Evolutionary conservation across 2,888 invertebrate genomes (phyloP).

Genomic region (Spisula subtruncata): DNA sequence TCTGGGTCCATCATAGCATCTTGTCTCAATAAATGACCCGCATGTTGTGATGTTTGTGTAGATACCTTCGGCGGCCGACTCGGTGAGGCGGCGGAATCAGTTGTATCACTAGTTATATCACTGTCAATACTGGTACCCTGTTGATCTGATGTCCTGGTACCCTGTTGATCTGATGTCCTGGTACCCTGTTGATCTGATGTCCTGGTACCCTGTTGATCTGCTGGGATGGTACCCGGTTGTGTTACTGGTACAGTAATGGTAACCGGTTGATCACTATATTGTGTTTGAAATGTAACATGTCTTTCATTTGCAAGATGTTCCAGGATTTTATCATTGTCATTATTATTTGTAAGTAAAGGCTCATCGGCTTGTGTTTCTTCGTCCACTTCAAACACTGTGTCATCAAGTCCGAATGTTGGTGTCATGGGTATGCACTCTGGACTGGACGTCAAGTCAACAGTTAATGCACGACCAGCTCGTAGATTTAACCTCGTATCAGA

Average conservation of each 20-base stretch:
- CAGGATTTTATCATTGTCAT: conserved; percentile 9
- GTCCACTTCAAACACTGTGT: conserved; percentile 55
- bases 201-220: neutral
- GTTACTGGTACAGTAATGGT: no score
- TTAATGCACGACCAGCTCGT: conserved; percentile 39
- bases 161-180: neutral
- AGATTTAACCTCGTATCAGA: conserved; percentile 62
- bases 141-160: neutral
- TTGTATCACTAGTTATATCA: neutral
- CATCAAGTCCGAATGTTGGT: conserved; percentile 44
- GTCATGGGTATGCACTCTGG: conserved; percentile 14
- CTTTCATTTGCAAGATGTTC: neutral
- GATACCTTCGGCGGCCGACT: neutral
- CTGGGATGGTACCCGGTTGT: neutral
- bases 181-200: neutral
- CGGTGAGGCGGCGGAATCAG: neutral
- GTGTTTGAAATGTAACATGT: conserved; percentile 43
- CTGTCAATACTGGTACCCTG: neutral
- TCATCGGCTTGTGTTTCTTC: conserved; percentile 38
- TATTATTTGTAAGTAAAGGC: conserved; percentile 49
- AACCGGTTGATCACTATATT: neutral
- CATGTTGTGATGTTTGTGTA: conserved; percentile 42
- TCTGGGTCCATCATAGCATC: conserved; percentile 60
- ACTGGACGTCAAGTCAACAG: conserved; percentile 45
- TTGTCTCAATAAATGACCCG: conserved; percentile 55